Percentiles rank a stretch among this genome's conserved stretches.
Conservation (phyloP, 2,113 vertebrate species). For the Emydocephalus ijimae region DNA sequence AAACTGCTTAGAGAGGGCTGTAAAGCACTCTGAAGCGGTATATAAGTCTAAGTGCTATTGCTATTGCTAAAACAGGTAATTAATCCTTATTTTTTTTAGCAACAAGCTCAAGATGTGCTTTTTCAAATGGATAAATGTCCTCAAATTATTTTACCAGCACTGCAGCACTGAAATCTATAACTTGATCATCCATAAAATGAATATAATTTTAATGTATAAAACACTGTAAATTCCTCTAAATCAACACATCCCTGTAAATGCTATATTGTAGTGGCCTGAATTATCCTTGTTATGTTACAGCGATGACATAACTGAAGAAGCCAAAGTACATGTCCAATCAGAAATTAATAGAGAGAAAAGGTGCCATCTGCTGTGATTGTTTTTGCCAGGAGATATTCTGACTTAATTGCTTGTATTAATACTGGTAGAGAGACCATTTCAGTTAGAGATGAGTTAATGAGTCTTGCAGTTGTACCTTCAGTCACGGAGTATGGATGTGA, state of each 20-base stretch:
- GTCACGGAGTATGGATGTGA: slow-evolving; percentile 26
- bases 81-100: slow-evolving; percentile 58
- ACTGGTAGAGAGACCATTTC: slow-evolving; percentile 53
- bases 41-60: too few species aligned
- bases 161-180: slow-evolving; percentile 35
- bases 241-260: not conserved
- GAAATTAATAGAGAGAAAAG: slow-evolving; percentile 70
- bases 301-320: slow-evolving; percentile 62
- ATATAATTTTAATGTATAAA: slow-evolving; percentile 17
- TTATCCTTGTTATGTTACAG: slow-evolving; percentile 58
- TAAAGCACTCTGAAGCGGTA: too few species aligned
- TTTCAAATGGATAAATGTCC: slow-evolving; percentile 39
- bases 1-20: too few species aligned
- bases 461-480: slow-evolving; percentile 47
- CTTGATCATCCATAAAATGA: slow-evolving; percentile 36
- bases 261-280: slow-evolving; percentile 48
- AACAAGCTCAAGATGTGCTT: slow-evolving; percentile 57
- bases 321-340: slow-evolving; percentile 62
- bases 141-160: slow-evolving; percentile 29
- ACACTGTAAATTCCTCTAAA: slow-evolving; percentile 29
- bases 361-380: slow-evolving; percentile 64
- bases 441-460: slow-evolving; percentile 62
- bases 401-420: slow-evolving; percentile 64
- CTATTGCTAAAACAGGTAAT: slow-evolving; percentile 33
- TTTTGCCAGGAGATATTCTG: slow-evolving; percentile 64